Conservation (phyloP, 2,113 vertebrate genomes). For the Scartelaos histophorus region DNA sequence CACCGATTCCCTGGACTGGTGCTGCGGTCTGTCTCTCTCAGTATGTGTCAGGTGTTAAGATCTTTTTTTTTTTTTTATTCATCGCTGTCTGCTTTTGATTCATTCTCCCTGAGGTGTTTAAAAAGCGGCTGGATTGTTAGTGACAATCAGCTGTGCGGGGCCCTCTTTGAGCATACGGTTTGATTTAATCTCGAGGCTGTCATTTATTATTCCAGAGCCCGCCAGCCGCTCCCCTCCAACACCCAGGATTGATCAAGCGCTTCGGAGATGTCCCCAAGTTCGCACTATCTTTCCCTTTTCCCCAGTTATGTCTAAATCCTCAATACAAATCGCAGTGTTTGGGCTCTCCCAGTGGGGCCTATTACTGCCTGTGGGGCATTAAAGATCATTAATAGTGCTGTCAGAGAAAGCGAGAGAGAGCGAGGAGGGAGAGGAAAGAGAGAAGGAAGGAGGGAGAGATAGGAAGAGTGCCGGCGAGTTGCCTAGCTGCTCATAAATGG, state of each 20-base stretch:
- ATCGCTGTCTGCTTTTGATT: constrained; percentile 83
- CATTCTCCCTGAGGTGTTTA: constrained; percentile 82
- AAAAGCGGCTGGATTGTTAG: constrained; percentile 88
- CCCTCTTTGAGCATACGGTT: constrained; percentile 85
- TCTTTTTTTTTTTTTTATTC: constrained; percentile 43
- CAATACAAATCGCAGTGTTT: constrained; percentile 99
- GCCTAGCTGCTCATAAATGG: constrained; percentile 89
- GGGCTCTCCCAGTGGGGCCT: constrained; percentile 94
- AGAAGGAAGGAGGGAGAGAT: constrained; percentile 42
- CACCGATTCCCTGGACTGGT: constrained; percentile 50
- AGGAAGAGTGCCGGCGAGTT: constrained; percentile 76
- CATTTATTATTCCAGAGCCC: constrained; percentile 89
- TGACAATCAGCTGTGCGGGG: constrained; percentile 86
- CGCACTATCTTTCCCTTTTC: constrained; percentile 47
- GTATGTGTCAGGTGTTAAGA: constrained; percentile 61
- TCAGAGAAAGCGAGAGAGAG: constrained; percentile 82
- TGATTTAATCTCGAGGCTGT: constrained; percentile 90
- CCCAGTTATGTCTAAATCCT: constrained; percentile 94
- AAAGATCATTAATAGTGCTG: constrained; percentile 99
- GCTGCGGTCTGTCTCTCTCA: constrained; percentile 60
- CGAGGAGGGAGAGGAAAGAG: not conserved
- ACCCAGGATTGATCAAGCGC: constrained; percentile 85
- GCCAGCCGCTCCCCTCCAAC: constrained; percentile 78
- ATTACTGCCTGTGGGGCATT: constrained; percentile 99
- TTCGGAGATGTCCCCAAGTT: constrained; percentile 65